Conservation (phyloP, 2,888 invertebrate genomes). For the Tetranychus truncatus region DNA sequence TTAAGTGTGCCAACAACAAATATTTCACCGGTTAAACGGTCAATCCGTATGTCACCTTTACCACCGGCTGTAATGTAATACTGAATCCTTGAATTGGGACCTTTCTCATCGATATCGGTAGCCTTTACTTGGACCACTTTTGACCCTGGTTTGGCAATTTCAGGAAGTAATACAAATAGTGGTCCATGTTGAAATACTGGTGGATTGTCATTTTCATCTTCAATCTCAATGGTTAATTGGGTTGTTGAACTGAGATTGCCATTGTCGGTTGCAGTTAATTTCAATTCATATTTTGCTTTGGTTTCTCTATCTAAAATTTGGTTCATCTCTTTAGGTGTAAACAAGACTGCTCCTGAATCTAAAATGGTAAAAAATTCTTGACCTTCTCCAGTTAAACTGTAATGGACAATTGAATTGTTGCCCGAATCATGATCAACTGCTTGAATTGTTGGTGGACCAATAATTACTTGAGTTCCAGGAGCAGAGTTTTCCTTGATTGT, state of each 20-base stretch:
- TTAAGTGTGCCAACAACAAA: conserved; percentile 27
- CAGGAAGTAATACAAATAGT: conserved; percentile 30
- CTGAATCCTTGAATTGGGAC: conserved; percentile 28
- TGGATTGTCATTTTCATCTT: conserved; percentile 61
- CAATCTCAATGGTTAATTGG: conserved; percentile 47
- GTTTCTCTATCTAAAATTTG: conserved; percentile 25
- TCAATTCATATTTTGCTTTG: conserved; percentile 26
- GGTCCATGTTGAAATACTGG: conserved; percentile 29
- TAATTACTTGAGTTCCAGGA: conserved; percentile 28
- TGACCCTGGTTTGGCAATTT: conserved; percentile 30
- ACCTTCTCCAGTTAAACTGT: conserved; percentile 26
- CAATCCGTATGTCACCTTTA: conserved; percentile 29
- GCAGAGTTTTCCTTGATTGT: conserved; percentile 28
- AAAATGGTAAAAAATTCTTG: conserved; percentile 28
- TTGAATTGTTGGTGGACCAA: conserved; percentile 35
- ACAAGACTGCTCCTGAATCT: conserved; percentile 39
- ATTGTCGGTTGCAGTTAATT: conserved; percentile 28
- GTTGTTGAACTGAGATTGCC: conserved; percentile 54
- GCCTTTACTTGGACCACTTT: conserved; percentile 42
- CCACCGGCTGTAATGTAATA: conserved; percentile 28
- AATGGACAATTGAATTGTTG: conserved; percentile 28
- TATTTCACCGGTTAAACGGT: conserved; percentile 29
- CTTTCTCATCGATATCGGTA: conserved; percentile 31
- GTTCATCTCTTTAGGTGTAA: conserved; percentile 25
- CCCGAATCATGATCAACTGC: conserved; percentile 45